Evolutionary conservation across 2,113 vertebrate species (phyloP).

Genomic region (Leptosomus discolor): DNA sequence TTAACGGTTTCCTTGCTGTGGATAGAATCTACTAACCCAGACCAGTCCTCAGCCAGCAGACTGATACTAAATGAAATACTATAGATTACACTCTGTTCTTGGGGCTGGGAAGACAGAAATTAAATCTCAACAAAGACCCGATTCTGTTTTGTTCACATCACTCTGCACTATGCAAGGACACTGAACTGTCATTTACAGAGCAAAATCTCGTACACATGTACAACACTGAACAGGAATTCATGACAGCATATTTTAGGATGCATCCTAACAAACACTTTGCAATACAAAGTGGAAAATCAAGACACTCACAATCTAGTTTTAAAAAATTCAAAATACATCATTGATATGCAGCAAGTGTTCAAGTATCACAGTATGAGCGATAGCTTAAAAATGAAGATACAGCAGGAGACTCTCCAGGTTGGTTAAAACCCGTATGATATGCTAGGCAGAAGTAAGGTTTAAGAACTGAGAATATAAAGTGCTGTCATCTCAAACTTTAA

Average conservation of each 20-base stretch:
- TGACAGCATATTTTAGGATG: neutral
- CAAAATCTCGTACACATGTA: neutral
- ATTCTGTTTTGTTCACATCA: neutral
- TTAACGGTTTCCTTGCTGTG: neutral
- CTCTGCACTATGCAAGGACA: neutral
- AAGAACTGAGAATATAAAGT: neutral
- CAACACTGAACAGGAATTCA: neutral
- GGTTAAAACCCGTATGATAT: neutral
- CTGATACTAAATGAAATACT: neutral
- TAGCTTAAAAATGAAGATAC: neutral
- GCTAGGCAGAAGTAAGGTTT: neutral
- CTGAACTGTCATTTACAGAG: neutral
- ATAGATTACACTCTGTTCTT: neutral
- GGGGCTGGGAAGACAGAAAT: neutral
- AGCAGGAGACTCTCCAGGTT: neutral
- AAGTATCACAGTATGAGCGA: neutral
- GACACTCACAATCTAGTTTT: neutral
- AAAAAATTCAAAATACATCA: neutral
- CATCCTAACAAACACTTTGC: neutral
- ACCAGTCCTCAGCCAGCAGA: neutral
- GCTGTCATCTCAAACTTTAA: neutral
- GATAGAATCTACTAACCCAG: neutral
- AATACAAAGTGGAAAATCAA: neutral
- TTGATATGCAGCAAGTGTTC: neutral
- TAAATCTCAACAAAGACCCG: neutral